These are phyloP conservation scores for Teleogryllus oceanicus DNA, from an alignment of 2,888 invertebrate species.

Conservation along the genomic window DNA sequence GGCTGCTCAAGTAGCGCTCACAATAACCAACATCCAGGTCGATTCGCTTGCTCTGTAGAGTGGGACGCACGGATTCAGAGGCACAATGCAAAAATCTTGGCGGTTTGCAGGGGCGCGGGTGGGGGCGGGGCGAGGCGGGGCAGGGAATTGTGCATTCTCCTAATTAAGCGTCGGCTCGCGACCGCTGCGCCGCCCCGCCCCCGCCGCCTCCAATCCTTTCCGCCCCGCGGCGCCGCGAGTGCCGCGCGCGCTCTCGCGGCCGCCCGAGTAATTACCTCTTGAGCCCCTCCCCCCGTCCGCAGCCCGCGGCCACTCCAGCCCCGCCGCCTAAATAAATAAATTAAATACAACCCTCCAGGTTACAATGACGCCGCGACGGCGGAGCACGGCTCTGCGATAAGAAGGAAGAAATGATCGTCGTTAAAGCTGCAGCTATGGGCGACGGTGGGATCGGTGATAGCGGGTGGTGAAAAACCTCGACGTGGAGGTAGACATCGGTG, in stretches of 20 bases:
- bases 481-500: background rate
- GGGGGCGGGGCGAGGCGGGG: background rate
- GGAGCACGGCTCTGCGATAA: background rate
- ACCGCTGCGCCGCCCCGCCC: background rate
- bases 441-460: background rate
- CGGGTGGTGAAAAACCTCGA: no score
- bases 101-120: background rate
- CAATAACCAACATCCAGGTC: no score
- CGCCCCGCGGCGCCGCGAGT: conserved; percentile 5
- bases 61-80: background rate
- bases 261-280: conserved; percentile 18
- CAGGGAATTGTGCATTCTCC: background rate
- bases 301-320: background rate
- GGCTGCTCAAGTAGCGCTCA: no score
- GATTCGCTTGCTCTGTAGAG: background rate
- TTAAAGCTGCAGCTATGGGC: background rate
- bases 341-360: conserved; percentile 3
- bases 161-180: background rate
- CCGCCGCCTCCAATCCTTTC: background rate
- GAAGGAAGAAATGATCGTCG: conserved; percentile 1
- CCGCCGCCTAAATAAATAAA: conserved; percentile 7
- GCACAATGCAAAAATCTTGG: background rate
- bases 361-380: background rate
- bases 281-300: background rate
- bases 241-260: background rate